phyloP scores from a whole-genome alignment of 2,113 vertebrate genomes.

The Brachyhypopomus occidentalis region DNA sequence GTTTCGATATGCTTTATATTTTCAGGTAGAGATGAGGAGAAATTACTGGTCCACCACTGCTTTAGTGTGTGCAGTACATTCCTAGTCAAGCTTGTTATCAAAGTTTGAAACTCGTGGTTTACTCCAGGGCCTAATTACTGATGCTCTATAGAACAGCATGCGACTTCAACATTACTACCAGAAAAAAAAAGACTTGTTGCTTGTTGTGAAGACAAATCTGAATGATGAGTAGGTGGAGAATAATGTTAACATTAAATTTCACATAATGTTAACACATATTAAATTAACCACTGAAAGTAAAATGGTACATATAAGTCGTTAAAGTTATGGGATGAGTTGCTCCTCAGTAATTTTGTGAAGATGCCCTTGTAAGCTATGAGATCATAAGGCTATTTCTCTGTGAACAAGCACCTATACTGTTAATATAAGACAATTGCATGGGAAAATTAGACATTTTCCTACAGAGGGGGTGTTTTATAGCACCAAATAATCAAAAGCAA shows the following conservation, averaged over 20 bases:
- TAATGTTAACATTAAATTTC: constrained; percentile 1
- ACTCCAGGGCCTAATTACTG: not conserved
- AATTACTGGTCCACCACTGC: constrained; percentile 59
- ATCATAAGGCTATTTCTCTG: constrained; percentile 45
- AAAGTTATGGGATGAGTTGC: not conserved
- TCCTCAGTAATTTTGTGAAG: constrained; percentile 32
- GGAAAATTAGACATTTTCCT: constrained; percentile 39
- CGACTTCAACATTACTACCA: constrained; percentile 9
- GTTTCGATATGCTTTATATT: constrained; percentile 24
- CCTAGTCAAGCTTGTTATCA: constrained; percentile 12
- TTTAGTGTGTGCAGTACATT: constrained; percentile 47
- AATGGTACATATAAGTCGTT: not conserved
- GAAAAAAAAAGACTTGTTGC: constrained; percentile 11
- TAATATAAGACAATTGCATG: constrained; percentile 40
- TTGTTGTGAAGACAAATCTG: not conserved
- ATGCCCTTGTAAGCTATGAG: constrained; percentile 34
- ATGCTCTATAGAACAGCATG: constrained; percentile 17
- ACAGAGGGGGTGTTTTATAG: constrained; percentile 34
- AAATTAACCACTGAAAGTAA: not conserved
- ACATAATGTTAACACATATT: not conserved
- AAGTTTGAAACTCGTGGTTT: constrained; percentile 4
- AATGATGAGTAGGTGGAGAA: too few species aligned
- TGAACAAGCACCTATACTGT: constrained; percentile 42
- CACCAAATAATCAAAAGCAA: constrained; percentile 49
- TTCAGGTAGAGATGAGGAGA: constrained; percentile 41